Percentiles rank a stretch among this genome's conserved stretches.
These are phyloP conservation scores for Miichthys miiuy DNA, from an alignment of 2,797 vertebrate species.

Conservation along the genomic window DNA sequence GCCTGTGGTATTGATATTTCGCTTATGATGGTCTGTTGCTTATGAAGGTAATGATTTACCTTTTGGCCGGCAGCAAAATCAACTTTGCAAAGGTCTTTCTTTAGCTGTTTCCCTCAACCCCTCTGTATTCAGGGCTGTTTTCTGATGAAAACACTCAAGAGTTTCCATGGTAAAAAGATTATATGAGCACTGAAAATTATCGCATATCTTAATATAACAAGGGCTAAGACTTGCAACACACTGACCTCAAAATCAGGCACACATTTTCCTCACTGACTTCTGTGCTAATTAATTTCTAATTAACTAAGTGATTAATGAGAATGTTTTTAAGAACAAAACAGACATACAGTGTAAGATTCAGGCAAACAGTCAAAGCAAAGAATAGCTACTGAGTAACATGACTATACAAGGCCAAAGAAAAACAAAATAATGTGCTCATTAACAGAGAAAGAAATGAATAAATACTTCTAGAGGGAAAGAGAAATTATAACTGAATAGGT, in stretches of 20 bases:
- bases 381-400: not conserved
- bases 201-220: not conserved
- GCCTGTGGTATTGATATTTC: not conserved
- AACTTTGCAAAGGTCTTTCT: not conserved
- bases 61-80: not conserved
- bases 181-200: not conserved
- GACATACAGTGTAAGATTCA: not conserved
- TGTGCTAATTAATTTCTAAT: not conserved
- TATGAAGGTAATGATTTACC: not conserved
- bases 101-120: not conserved
- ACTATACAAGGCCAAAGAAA: not conserved
- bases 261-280: too few species aligned
- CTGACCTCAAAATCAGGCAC: not conserved
- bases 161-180: not conserved
- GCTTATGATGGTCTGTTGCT: not conserved
- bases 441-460: conserved; percentile 7
- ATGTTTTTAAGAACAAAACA: not conserved
- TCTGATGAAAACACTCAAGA: not conserved
- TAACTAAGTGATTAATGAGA: not conserved
- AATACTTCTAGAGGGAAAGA: not conserved
- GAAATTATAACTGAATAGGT: not conserved
- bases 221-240: not conserved
- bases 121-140: not conserved
- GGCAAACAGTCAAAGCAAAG: not conserved
- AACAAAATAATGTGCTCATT: not conserved